Evolutionary conservation across 1,140 invertebrate genomes (phyloP), one percentile per base, ranked within the genome.

Genomic region (Lethrus apterus): DNA sequence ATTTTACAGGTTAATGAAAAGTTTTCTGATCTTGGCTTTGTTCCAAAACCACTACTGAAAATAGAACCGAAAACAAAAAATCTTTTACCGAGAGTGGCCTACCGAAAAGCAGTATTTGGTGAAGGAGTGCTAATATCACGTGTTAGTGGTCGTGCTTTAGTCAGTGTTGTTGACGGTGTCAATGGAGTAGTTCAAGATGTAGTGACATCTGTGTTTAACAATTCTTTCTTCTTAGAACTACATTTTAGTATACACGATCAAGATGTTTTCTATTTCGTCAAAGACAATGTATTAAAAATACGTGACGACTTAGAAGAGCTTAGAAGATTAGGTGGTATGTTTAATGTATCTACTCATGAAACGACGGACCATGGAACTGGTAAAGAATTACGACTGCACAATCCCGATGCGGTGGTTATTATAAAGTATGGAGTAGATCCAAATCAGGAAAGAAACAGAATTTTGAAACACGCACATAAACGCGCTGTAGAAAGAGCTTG

Each of bases 201-300:
- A 0, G 87, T 94, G 0, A 90, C 87, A 0, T 90, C 90, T 0
- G 88, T 96, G 4, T 88, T 97, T 59, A 96, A 97, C 64, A 89
- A 89, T 58, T 93, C 92, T 0, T 84, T 84, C 62, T 87, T 94
- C 70, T 65, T 96, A n/a, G 88, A 93, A 48, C 69, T 95, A 0
- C 86, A 91, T 66, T 92, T 93, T 57, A 91, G 84, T 52, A 89
- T 92, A 26, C 88, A 93, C 57, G 89, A 89, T 67, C 78, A 92
- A 70, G 92, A 95, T 58, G 84, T 92, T 0, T 93, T 95, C 70
- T 95, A 95, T 62, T 94, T 97, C 67, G 87, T 96, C 1, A 96
- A 96, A 66, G 86, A 91, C 55, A 92, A 90, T 59, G 79, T 83
- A 0, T 63, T 89, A 19, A 91, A 91, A 65, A 80, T 90, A 17